Evolutionary conservation across 2,888 invertebrate genomes (phyloP).

Genomic region (Sympetrum striolatum): DNA sequence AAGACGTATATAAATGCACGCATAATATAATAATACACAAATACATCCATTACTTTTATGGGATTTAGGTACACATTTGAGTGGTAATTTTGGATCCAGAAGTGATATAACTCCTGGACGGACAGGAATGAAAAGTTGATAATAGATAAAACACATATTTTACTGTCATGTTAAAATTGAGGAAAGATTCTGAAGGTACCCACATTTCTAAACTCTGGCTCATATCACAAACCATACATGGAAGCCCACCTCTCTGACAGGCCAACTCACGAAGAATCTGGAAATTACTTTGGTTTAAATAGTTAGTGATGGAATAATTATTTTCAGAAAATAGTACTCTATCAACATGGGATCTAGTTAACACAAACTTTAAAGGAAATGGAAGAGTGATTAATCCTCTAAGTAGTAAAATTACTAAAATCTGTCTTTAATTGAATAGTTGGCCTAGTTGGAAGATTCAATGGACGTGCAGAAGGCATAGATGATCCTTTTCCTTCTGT

Average conservation of each 20-base stretch:
- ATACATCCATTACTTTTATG: background rate
- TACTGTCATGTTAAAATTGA: background rate
- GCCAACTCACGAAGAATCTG: background rate
- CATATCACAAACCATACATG: background rate
- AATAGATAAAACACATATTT: background rate
- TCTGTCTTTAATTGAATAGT: slow-evolving; percentile 93
- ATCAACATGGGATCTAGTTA: no score
- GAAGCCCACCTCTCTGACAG: background rate
- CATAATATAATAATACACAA: background rate
- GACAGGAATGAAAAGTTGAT: background rate
- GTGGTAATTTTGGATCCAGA: background rate
- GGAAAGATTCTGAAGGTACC: background rate
- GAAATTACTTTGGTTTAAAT: background rate
- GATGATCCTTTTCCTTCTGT: slow-evolving; percentile 56
- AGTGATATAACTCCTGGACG: background rate
- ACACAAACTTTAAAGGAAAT: no score
- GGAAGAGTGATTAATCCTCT: background rate
- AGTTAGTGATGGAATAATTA: background rate
- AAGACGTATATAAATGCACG: background rate
- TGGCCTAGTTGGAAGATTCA: slow-evolving; percentile 62
- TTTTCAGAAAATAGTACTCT: background rate
- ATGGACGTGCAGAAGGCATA: slow-evolving; percentile 56
- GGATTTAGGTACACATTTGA: background rate
- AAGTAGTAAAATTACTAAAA: slow-evolving; percentile 86
- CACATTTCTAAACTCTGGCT: background rate